phyloP scores from a whole-genome alignment of 2,797 vertebrate species.

The Crypturellus tataupa region DNA sequence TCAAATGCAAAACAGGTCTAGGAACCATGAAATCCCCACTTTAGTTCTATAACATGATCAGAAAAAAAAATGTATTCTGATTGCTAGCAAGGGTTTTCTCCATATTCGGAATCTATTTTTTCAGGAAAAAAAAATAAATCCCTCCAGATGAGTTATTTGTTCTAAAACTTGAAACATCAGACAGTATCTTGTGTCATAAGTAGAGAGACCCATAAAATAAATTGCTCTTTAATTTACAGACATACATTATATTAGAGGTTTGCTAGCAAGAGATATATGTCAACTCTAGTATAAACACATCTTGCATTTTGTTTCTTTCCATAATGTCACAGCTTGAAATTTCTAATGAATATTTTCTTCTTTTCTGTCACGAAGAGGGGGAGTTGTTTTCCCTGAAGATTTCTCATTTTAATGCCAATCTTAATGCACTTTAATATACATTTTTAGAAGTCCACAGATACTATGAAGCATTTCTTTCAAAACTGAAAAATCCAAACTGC shows the following conservation, averaged over 20 bases:
- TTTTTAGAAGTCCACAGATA: not conserved
- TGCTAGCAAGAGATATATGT: not conserved
- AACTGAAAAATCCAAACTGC: not conserved
- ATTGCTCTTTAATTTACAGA: not conserved
- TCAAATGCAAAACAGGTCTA: not conserved
- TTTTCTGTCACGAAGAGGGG: rapidly evolving
- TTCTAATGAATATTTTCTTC: not conserved
- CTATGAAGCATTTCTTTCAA: not conserved
- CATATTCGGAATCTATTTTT: not conserved
- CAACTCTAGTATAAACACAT: not conserved
- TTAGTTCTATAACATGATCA: not conserved
- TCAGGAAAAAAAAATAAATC: not conserved
- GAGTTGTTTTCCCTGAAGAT: not conserved
- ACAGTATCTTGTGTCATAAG: not conserved
- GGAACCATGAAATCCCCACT: not conserved
- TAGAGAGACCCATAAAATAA: not conserved
- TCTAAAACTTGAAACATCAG: not conserved
- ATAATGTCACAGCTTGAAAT: not conserved
- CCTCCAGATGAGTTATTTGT: not conserved
- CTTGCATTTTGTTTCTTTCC: not conserved
- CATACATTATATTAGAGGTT: not conserved
- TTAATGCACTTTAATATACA: not conserved
- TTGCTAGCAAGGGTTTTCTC: not conserved
- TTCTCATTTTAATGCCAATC: not conserved
- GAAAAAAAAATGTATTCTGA: not conserved